Evolutionary conservation across 2,888 invertebrate genomes (phyloP).

Genomic region (Bhutanitis thaidina): DNA sequence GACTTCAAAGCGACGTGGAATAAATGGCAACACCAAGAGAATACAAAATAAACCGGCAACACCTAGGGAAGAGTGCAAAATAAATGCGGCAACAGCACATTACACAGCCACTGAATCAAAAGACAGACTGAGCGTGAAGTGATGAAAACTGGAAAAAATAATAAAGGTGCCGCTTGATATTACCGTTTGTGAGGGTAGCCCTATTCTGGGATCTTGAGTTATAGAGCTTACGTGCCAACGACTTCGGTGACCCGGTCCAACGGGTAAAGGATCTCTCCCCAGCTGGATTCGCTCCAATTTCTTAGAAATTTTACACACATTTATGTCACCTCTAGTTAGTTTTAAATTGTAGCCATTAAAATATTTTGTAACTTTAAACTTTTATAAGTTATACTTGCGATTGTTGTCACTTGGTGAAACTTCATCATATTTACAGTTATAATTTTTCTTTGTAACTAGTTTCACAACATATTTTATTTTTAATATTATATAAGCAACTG

Average conservation of each 20-base stretch:
- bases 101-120: conserved; percentile 78
- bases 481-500: too few species aligned
- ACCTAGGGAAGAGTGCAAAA: conserved; percentile 68
- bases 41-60: conserved; percentile 65
- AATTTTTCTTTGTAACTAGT: too few species aligned
- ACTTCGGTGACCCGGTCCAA: conserved; percentile 10
- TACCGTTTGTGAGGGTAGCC: conserved; percentile 42
- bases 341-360: not conserved
- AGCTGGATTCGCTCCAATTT: conserved; percentile 15
- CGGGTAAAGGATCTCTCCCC: not conserved
- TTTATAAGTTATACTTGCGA: too few species aligned
- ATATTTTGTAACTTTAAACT: too few species aligned
- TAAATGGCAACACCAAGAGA: conserved; percentile 68
- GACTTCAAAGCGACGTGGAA: conserved; percentile 69
- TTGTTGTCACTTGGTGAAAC: too few species aligned
- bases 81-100: conserved; percentile 74
- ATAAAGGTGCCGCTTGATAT: conserved; percentile 50
- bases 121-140: conserved; percentile 74
- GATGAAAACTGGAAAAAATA: conserved; percentile 76
- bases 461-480: too few species aligned
- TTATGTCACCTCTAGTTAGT: conserved; percentile 8
- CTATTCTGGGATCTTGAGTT: conserved; percentile 65
- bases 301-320: conserved; percentile 5
- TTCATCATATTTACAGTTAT: too few species aligned
- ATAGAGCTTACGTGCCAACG: conserved; percentile 18